Percentiles rank a stretch among this genome's conserved stretches.
Evolutionary conservation across 2,888 invertebrate species (phyloP).

Genomic region (Opisthograptis luteolata): DNA sequence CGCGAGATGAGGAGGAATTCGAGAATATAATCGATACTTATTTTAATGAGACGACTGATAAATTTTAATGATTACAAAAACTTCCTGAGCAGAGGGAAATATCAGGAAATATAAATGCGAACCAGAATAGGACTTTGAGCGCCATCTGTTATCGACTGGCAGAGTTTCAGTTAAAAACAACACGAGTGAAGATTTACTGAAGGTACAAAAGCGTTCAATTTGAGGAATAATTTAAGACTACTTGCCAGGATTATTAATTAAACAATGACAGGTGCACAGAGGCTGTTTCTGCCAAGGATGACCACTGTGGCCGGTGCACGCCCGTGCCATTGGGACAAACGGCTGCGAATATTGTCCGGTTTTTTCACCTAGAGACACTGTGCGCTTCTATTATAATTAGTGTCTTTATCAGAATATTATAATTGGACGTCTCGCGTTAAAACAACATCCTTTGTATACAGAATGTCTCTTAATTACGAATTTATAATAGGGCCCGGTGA

Average conservation of each 20-base stretch:
- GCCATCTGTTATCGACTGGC: slow-evolving; percentile 76
- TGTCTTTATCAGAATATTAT: slow-evolving; percentile 69
- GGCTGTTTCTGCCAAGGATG: slow-evolving; percentile 72
- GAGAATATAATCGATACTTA: slow-evolving; percentile 44
- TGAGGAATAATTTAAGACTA: slow-evolving; percentile 72
- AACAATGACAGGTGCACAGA: slow-evolving; percentile 74
- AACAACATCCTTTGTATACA: slow-evolving; percentile 55
- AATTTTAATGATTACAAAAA: slow-evolving; percentile 26
- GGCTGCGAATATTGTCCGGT: slow-evolving; percentile 63
- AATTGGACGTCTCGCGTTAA: slow-evolving; percentile 60
- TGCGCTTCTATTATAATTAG: slow-evolving; percentile 72
- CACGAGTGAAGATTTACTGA: slow-evolving; percentile 26
- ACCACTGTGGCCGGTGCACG: slow-evolving; percentile 65
- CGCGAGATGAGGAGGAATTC: slow-evolving; percentile 61
- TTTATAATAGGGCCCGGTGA: slow-evolving; percentile 30
- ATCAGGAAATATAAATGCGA: slow-evolving; percentile 5
- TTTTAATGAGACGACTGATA: slow-evolving; percentile 37
- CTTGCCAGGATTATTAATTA: slow-evolving; percentile 75
- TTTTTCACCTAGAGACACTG: slow-evolving; percentile 60
- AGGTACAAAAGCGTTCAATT: slow-evolving; percentile 48
- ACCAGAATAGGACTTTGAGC: slow-evolving; percentile 36
- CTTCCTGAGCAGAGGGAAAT: neutral
- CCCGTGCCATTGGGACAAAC: slow-evolving; percentile 54
- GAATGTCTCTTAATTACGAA: slow-evolving; percentile 38
- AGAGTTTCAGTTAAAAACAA: slow-evolving; percentile 37